Conservation (phyloP, 2,797 vertebrate genomes). For the Neosalanx taihuensis region DNA sequence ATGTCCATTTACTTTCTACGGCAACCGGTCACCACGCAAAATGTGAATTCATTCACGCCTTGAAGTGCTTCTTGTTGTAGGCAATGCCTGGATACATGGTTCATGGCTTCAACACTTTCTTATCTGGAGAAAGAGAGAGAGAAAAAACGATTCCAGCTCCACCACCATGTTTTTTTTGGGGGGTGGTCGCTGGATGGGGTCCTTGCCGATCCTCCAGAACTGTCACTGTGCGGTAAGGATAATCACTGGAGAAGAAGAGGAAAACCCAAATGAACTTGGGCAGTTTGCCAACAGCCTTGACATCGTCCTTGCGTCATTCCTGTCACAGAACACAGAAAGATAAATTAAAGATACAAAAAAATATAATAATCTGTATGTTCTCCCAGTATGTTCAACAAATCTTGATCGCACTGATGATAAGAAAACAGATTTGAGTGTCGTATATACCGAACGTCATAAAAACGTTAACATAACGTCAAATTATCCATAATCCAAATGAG, state of each 20-base stretch:
- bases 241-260: constrained; percentile 3
- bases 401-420: not conserved
- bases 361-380: not conserved
- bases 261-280: constrained; percentile 23
- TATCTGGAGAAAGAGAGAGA: constrained; percentile 42
- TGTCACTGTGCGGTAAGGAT: constrained; percentile 4
- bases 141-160: constrained; percentile 32
- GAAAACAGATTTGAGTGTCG: too few relatives aligned
- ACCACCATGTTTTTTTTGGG: constrained; percentile 31
- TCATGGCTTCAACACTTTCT: constrained; percentile 33
- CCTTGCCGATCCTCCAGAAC: constrained; percentile 29
- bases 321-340: constrained; percentile 22
- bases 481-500: too few relatives aligned
- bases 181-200: not conserved
- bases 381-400: not conserved
- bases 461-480: too few relatives aligned
- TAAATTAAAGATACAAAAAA: not conserved
- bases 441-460: too few relatives aligned
- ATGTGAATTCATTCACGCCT: constrained; percentile 41
- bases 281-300: constrained; percentile 38
- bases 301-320: constrained; percentile 27
- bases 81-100: constrained; percentile 22
- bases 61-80: constrained; percentile 17
- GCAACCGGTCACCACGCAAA: constrained; percentile 15
- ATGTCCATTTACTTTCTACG: constrained; percentile 2